Evolutionary conservation across 53 echinoderm and acorn worm species (phyloP), one percentile per base, ranked within the genome.

Genomic region (Holothuria scabra): DNA sequence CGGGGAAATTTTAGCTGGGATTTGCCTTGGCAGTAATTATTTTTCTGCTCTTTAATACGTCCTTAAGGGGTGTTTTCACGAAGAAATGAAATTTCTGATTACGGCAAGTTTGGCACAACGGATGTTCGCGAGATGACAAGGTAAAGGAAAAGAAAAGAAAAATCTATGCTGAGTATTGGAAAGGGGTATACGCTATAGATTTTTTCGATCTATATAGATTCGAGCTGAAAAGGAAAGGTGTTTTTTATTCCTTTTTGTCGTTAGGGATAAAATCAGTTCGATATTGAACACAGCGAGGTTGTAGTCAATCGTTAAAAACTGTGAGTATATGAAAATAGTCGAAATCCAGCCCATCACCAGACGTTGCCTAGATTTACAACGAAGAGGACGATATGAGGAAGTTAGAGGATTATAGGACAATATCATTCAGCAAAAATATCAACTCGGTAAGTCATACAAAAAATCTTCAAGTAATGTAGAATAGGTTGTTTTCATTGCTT

Each of bases 1-100:
- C 72, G 72, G 72, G 72, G 72, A 72, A 72, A 72, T 72, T 72
- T 72, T 72, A 72, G 72, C 72, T 72, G 72, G 72, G 72, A 72
- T 72, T 72, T 72, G 72, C 72, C 72, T 72, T 72, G 72, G 72
- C 72, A 72, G 72, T 72, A 72, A 72, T 72, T 72, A 72, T 72
- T 72, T 72, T 72, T 72, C 72, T 72, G 72, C 72, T 72, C 72
- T 72, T 72, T 72, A 72, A 72, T 72, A 72, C 72, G 72, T 72
- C 72, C 72, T 72, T 72, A 72, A 72, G 72, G 72, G 72, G 72
- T 72, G 72, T 72, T 72, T 72, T 72, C 46, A 72, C 72, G 72
- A 48, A 72, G 72, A 72, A 72, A 72, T 72, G 72, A 72, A 72
- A 44, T 72, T 72, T 72, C 72, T 72, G 72, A 72, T 72, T 72